Base-by-base conservation (phyloP, 2,888 invertebrate species). In the Macrophya alboannulata region DNA sequence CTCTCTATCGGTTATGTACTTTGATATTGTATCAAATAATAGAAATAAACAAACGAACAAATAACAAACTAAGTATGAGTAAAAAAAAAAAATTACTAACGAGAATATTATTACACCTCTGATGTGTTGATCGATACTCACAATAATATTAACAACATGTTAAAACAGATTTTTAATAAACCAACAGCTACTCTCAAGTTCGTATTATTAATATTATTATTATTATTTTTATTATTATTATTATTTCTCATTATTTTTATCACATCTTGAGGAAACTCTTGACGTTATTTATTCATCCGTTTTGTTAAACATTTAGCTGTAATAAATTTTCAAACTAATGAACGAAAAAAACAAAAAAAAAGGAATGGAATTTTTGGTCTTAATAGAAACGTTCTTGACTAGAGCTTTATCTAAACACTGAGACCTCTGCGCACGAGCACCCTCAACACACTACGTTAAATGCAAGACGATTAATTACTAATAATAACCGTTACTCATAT, bases 351-450 rank as follows among this genome's bases (percentile, higher is more conserved):
- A 12, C 37, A 15, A 37, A 68, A 4, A 17, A 68, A 31, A 68
- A 17, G 17, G 8, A 81, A 40, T 21, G 25, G n/a, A 81, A 62
- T 62, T 62, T 83, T 48, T 51, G 21, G 51, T 83, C 51, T 48
- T 1, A 45, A 51, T 71, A 68, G 25, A 43, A 68, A 68, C 62
- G 43, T 81, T 65, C 87, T 89, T 89, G 88, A 90, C 89, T 89
- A 89, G 89, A 88, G 89, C 87, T 87, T 88, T 74, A 45, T 12
- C 72, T 45, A 45, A 91, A 89, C 90, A 90, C 87, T 90, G 90
- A 91, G 89, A 91, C 88, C 88, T 89, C 89, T 89, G 89, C 88
- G 89, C 89, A 88, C 88, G 88, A 88, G 87, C 89, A 89, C 88
- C 74, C 88, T 88, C 90, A 89, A 88, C 89, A 88, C 86, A 87